Percentiles rank a stretch among this genome's conserved stretches.
Evolutionary conservation across 2,888 invertebrate genomes (phyloP).

Genomic region (Rhagonycha fulva): DNA sequence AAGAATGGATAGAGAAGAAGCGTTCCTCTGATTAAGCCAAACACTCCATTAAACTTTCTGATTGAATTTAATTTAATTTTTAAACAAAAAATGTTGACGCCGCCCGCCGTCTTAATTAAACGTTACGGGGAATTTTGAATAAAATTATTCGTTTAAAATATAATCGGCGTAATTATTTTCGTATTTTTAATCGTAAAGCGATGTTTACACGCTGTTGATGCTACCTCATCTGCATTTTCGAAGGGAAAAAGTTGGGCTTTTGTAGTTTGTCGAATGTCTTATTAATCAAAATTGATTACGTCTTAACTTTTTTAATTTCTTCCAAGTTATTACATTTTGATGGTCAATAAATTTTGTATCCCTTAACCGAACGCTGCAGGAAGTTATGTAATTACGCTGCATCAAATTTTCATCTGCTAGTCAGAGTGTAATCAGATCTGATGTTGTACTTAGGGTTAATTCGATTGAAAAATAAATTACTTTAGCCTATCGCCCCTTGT

Average conservation of each 20-base stretch:
- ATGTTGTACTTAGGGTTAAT: conserved; percentile 35
- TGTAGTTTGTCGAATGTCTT: neutral
- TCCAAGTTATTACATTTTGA: neutral
- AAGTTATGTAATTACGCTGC: conserved; percentile 25
- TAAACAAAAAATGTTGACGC: conserved; percentile 27
- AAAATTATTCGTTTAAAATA: conserved; percentile 6
- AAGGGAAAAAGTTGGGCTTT: neutral
- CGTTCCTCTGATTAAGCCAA: conserved; percentile 43
- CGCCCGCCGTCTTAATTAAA: conserved; percentile 42
- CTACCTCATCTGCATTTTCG: neutral
- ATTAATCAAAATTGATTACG: neutral
- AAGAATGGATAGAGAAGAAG: conserved; percentile 31
- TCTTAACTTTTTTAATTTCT: neutral
- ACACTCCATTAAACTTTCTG: conserved; percentile 47
- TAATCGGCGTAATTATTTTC: neutral
- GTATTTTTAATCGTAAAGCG: neutral
- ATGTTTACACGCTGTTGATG: neutral
- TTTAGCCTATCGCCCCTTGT: conserved; percentile 29
- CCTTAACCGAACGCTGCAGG: conserved; percentile 5
- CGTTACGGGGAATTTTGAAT: conserved; percentile 32
- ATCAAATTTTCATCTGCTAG: conserved; percentile 26
- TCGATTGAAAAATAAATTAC: conserved; percentile 38
- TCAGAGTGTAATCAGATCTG: conserved; percentile 30
- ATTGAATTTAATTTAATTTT: conserved; percentile 44
- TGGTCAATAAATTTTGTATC: conserved; percentile 8